Evolutionary conservation across 30 jellyfish, hydroid and myxozoan species (phyloP), one percentile per base, ranked within the genome.

Genomic region (Hydractinia echinata): DNA sequence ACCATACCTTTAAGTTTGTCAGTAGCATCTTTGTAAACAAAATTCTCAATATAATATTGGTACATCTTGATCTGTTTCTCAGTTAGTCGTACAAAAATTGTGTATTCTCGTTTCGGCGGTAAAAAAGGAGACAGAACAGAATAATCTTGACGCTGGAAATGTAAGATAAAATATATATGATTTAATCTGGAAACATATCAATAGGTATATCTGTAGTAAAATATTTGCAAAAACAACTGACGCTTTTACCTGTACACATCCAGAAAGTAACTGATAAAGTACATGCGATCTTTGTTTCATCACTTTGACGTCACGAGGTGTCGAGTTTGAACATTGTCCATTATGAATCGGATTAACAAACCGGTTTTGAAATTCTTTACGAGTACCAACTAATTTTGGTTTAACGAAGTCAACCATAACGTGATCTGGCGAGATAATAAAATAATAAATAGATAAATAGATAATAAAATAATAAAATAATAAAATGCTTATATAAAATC

Each of bases 201-300:
- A 58, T 58, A 58, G 19, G 15, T 11, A 58, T 58, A 58, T 11
- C 19, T 11, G 19, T 3, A 1, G 19, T 58, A 58, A 58, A 11
- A 30, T 30, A 30, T 30, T 30, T 30, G 44, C 44, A 30, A 30
- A 30, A 30, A 30, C 44, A 30, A 2, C 44, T 30, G 44, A 30
- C 44, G 44, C 5, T 14, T 87, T 5, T 30, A 87, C 99, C 99
- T 86, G 96, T 1, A 93, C 99, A 81, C 99, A 93, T 70, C 99
- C 99, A n/a, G 99, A 93, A 14, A 93, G 86, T 16, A 86, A 56
- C 64, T 93, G 95, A 67, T 87, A 92, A 53, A 93, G 84, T 13
- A 93, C 95, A 72, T 93, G 99, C 48, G 96, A 88, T 55, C 99
- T 60, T 66, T 93, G 99, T 66, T 93, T 93, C 99, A 93, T 93